A percentile compares a stretch with the other conserved stretches of the same genome.
These are phyloP conservation scores for Oreotragus oreotragus DNA, from an alignment of 2,113 vertebrate species.

Conservation along the genomic window DNA sequence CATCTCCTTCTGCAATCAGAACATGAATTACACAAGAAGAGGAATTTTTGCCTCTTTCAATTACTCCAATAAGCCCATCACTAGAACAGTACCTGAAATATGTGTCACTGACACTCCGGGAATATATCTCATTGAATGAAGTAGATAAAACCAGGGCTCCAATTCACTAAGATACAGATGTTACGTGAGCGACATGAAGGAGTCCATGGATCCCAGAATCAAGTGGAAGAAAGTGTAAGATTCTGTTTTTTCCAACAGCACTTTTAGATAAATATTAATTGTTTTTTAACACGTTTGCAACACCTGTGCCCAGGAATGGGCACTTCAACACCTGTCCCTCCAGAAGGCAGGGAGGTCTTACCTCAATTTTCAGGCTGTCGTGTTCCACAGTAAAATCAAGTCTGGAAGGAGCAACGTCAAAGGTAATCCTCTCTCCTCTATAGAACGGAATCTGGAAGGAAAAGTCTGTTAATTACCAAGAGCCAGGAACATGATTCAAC, in stretches of 20 bases:
- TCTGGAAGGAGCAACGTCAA: slow-evolving; percentile 95
- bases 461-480: background rate
- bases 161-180: background rate
- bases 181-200: accelerated
- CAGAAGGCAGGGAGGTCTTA: slow-evolving; percentile 57
- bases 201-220: background rate
- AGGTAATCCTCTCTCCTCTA: slow-evolving; percentile 96
- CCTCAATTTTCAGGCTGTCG: slow-evolving; percentile 93
- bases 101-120: background rate
- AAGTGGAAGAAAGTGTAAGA: background rate
- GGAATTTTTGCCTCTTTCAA: background rate
- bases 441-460: slow-evolving; percentile 93
- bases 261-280: background rate
- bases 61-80: background rate
- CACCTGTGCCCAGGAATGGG: background rate
- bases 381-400: slow-evolving; percentile 93
- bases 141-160: background rate
- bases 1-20: background rate
- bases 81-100: background rate
- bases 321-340: background rate
- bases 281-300: background rate
- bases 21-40: background rate
- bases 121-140: background rate
- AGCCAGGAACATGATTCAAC: background rate
- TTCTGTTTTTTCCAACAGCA: background rate